Evolutionary conservation across 1,140 invertebrate species (phyloP), one percentile per base, ranked within the genome.

Genomic region (Macrostomum lignano): DNA sequence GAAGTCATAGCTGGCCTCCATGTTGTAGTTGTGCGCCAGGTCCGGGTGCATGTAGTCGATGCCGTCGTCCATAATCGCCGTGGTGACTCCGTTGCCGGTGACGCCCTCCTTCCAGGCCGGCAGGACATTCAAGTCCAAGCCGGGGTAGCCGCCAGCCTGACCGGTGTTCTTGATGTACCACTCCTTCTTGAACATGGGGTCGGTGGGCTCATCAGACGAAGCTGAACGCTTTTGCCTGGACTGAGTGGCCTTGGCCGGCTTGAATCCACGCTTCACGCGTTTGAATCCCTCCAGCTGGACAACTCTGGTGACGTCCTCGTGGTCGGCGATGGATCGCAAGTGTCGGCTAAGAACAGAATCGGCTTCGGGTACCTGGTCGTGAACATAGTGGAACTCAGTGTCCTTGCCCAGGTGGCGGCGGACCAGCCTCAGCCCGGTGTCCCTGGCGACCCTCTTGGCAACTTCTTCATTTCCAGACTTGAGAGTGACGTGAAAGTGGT

Each of bases 21-120:
- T 74, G 46, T 93, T 13, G 15, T 36, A 36, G 22, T 36, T 36
- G 28, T n/a, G n/a, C 11, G 23, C 14, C 13, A 36, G 20, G 21
- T 36, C 34, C 14, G 34, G 11, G 23, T 36, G 34, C 6, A 30
- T 10, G 19, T 35, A 34, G n/a, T 36, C 19, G 3, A 36, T 54
- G 84, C 79, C 88, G 55, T 96, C 88, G 55, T 96, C 88, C 88
- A 96, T 96, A 38, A 96, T 96, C 24, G 88, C 88, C 1, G 86
- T 96, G 1, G 88, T 96, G 17, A 96, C 76, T 53, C 91, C 91
- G 46, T 84, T 84, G 0, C 88, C 88, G 0, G 88, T 96, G 40
- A 82, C 73, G 2, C 86, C 86, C 54, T 84, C 78, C 2, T 77
- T 78, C 54, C 54, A 57, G 0, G 86, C 86, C 0, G 77, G 77